These are phyloP conservation scores for Drosophila borealis DNA, from an alignment of 2,888 invertebrate species.

Conservation along the genomic window DNA sequence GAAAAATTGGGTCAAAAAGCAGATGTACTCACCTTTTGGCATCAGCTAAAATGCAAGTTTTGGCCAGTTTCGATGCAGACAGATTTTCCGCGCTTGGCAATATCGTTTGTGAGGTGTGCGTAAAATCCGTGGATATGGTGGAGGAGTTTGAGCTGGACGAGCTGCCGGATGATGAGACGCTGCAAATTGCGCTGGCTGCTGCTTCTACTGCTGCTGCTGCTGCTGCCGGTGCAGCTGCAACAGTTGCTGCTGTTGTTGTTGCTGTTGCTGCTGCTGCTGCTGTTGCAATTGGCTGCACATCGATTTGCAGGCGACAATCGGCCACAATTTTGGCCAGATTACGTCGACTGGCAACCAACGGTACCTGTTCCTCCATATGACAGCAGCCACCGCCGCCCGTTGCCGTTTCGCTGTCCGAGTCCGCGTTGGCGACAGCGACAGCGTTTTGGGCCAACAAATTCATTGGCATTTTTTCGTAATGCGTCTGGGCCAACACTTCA, in stretches of 20 bases:
- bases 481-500: constrained; percentile 46
- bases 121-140: constrained; percentile 70
- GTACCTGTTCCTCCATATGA: constrained; percentile 71
- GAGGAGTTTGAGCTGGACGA: constrained; percentile 53
- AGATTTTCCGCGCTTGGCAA: constrained; percentile 78
- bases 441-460: constrained; percentile 74
- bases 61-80: constrained; percentile 76
- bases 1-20: constrained; percentile 20
- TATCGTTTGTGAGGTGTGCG: constrained; percentile 75
- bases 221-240: constrained; percentile 18
- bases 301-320: constrained; percentile 78
- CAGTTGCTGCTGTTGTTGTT: constrained; percentile 25
- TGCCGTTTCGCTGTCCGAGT: constrained; percentile 66
- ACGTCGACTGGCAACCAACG: constrained; percentile 72
- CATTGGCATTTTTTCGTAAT: constrained; percentile 76
- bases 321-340: constrained; percentile 76
- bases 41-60: constrained; percentile 79
- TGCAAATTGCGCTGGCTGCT: constrained; percentile 22
- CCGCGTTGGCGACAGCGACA: constrained; percentile 36
- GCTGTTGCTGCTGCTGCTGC: constrained; percentile 15
- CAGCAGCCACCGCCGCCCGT: neutral
- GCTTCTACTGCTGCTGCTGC: constrained; percentile 27
- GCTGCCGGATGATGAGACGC: constrained; percentile 44
- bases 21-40: constrained; percentile 78
- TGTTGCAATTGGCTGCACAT: constrained; percentile 54